phyloP scores from a whole-genome alignment of 2,888 invertebrate species.

The Molorchus minor region DNA sequence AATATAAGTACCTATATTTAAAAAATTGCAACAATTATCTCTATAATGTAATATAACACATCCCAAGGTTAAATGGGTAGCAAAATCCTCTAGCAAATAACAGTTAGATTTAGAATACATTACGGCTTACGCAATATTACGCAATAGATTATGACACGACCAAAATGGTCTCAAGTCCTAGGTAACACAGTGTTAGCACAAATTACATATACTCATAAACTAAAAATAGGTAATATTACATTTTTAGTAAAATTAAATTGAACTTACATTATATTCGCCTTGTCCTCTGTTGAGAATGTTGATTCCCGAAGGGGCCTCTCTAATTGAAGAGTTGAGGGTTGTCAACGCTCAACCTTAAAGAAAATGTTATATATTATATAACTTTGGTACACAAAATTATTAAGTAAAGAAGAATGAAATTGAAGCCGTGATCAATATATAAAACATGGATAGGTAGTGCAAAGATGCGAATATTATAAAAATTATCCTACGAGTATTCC shows the following conservation, averaged over 20 bases:
- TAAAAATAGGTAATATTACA: background rate
- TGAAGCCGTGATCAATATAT: no score
- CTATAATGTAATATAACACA: no score
- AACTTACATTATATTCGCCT: slow-evolving; percentile 54
- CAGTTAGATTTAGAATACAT: background rate
- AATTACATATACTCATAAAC: background rate
- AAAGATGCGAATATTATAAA: no score
- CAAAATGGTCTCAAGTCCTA: no score
- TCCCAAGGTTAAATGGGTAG: background rate
- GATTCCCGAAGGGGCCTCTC: slow-evolving; percentile 60
- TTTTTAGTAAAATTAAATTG: slow-evolving; percentile 3
- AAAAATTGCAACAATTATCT: slow-evolving; percentile 13
- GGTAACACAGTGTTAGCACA: no score
- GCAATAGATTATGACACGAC: slow-evolving; percentile 7
- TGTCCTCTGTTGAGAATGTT: slow-evolving; percentile 62
- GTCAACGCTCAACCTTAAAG: slow-evolving; percentile 63
- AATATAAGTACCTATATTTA: background rate
- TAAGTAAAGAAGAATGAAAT: no score
- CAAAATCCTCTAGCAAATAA: background rate
- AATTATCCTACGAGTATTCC: no score
- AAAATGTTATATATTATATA: no score
- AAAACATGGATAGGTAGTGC: no score
- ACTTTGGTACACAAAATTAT: no score
- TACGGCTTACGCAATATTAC: slow-evolving; percentile 11
- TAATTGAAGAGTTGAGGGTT: slow-evolving; percentile 63